Conservation (phyloP, 2,113 vertebrate genomes). For the Herpetotheres cachinnans region DNA sequence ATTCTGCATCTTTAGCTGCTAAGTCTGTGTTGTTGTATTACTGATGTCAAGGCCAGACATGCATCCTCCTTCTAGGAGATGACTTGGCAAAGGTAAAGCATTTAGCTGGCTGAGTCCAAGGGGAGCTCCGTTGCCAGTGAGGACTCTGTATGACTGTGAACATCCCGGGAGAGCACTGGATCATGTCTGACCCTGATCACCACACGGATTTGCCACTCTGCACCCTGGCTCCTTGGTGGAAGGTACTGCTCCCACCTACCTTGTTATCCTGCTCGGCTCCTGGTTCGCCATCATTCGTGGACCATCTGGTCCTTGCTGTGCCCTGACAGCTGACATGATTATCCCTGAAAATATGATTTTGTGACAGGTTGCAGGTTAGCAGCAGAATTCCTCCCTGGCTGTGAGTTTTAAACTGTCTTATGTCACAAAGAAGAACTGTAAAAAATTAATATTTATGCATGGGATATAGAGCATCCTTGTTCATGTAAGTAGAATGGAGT, state of each 20-base stretch:
- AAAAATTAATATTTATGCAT: background rate
- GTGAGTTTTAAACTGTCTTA: background rate
- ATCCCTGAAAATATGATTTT: background rate
- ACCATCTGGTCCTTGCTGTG: background rate
- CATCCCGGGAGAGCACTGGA: background rate
- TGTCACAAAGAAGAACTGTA: background rate
- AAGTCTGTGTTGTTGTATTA: background rate
- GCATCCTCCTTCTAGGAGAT: background rate
- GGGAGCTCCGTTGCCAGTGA: background rate
- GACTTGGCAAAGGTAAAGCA: background rate
- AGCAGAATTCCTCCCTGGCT: background rate
- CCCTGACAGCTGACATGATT: background rate
- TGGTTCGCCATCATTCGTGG: rapidly evolving
- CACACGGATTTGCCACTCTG: background rate
- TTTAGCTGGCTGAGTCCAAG: background rate
- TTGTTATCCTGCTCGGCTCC: background rate
- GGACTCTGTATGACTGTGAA: rapidly evolving
- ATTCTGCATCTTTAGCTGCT: background rate
- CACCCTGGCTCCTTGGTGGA: background rate
- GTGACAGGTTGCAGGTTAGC: background rate
- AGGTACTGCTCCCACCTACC: background rate
- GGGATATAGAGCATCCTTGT: background rate
- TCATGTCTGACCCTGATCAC: background rate
- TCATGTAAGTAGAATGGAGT: background rate
- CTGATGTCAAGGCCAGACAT: background rate